Evolutionary conservation across 2,113 vertebrate species (phyloP), one percentile per base, ranked within the genome.

Genomic region (Alethe castanea): DNA sequence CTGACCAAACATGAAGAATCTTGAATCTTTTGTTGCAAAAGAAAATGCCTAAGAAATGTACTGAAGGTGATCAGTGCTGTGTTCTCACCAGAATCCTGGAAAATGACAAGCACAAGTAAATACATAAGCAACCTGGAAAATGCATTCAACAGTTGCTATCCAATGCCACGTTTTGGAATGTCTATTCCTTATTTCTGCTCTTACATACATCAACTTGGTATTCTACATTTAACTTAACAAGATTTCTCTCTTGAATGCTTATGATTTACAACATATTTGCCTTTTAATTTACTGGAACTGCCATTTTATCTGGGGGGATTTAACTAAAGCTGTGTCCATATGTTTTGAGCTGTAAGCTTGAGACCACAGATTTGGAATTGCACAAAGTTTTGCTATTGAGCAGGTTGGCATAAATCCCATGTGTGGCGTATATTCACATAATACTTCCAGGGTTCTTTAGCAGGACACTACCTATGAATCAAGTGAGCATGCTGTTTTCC

Each of bases 271-370:
- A 86, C 0, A 1, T 64, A 81, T 73, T 92, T 93, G 77, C 52
- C 60, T 92, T 86, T 69, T 92, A 81, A 93, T 88, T 88, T 84
- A 95, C 67, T 5, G 1, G 78, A 92, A 85, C 88, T 90, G 54
- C 8, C 0, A 5, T 73, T 96, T 95, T 94, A 92, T 73, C 72
- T 15, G 7, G 25, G 26, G 8, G 26, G 82, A 86, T 90, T 96
- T 96, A 86, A 81, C 72, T 90, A 90, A 96, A 95, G 72, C 88
- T 78, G 64, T 90, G 93, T 86, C 90, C 71, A 35, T 90, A 86
- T 80, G 90, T 86, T 92, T 85, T 83, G 71, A 90, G 74, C 81
- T 74, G 74, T 86, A 88, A 93, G 88, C 85, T 44, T 45, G 56
- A 86, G 71, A 82, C 42, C 25, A 29, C 0, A 0, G 67, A 86